These are phyloP conservation scores for Drosophila biarmipes DNA, from an alignment of 1,140 invertebrate species.

Conservation along the genomic window DNA sequence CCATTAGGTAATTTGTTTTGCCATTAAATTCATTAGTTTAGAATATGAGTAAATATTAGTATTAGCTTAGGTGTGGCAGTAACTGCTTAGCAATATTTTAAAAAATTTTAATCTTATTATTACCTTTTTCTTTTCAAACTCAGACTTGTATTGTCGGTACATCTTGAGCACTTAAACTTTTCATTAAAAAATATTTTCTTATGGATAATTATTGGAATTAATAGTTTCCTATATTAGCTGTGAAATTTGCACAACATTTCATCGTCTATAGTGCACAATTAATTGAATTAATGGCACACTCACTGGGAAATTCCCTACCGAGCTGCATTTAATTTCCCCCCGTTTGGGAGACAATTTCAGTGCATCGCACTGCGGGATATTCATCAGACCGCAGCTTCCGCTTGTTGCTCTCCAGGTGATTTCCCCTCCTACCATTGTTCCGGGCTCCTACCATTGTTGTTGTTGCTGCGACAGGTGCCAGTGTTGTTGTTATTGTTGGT, in stretches of 20 bases:
- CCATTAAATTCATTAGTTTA: neutral
- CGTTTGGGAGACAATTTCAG: conserved; percentile 7
- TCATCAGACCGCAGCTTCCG: conserved; percentile 47
- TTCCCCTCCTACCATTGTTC: neutral
- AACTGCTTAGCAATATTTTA: too few relatives aligned
- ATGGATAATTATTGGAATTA: neutral
- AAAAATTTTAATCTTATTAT: too few relatives aligned
- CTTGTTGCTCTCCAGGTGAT: conserved; percentile 39
- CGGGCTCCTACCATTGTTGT: conserved; percentile 2
- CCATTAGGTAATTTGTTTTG: neutral
- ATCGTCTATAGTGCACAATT: neutral
- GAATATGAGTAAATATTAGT: neutral
- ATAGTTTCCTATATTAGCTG: neutral
- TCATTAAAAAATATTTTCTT: too few relatives aligned
- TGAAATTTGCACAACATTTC: neutral
- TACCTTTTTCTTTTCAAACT: too few relatives aligned
- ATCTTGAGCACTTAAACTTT: too few relatives aligned
- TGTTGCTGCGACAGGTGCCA: conserved; percentile 10
- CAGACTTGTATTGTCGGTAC: too few relatives aligned
- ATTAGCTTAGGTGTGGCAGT: too few relatives aligned
- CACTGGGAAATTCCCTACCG: neutral
- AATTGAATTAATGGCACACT: neutral
- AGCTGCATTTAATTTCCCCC: conserved; percentile 26
- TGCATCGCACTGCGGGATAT: conserved; percentile 30
- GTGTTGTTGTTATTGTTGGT: neutral